Base-by-base conservation (phyloP, 2,113 vertebrate genomes). In the Xiphophorus hellerii region DNA sequence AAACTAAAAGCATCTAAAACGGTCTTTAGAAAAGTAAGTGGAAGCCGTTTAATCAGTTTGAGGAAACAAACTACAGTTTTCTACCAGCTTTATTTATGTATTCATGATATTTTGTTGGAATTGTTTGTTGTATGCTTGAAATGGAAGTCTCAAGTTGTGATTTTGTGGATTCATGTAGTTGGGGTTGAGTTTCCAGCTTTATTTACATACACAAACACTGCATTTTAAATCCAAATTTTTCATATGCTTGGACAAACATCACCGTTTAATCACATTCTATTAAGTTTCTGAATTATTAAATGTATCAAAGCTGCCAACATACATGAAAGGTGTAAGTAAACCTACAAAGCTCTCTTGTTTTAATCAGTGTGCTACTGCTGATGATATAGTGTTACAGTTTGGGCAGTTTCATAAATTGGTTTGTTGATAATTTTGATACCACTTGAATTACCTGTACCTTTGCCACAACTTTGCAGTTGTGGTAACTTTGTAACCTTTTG, bases 371-470 rank as follows among this genome's bases (percentile, higher is more conserved):
- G 27, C n/a, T 54, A 2, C 48, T 51, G 20, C 15, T 69, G 29
- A 13, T 62, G 39, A n/a, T 10, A 7, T 9, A 10, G 7, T n/a
- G 30, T 22, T 9, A 25, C 28, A 42, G 29, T 28, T 44, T 44
- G 7, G 1, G 44, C 25, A 35, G 15, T 62, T 68, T 78, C 27
- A 29, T 62, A 54, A 31, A 25, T 63, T 35, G 44, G 25, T 28
- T 68, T 64, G 58, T 64, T 62, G 20, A 54, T 31, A 33, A 54
- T 28, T 54, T 67, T 60, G 51, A 13, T 75, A 29, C 29, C 48
- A 42, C 51, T n/a, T 58, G 3, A n/a, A n/a, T 58, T n/a, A n/a
- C 25, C 22, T 35, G 42, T 70, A 11, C 51, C 62, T 63, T 62
- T 35, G 29, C 28, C 8, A 30, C 20, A 70, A 4, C 37, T 29